A percentile compares a stretch with the other conserved stretches of the same genome.
phyloP scores from a whole-genome alignment of 1,140 invertebrate species.

The Bradysia coprophila region DNA sequence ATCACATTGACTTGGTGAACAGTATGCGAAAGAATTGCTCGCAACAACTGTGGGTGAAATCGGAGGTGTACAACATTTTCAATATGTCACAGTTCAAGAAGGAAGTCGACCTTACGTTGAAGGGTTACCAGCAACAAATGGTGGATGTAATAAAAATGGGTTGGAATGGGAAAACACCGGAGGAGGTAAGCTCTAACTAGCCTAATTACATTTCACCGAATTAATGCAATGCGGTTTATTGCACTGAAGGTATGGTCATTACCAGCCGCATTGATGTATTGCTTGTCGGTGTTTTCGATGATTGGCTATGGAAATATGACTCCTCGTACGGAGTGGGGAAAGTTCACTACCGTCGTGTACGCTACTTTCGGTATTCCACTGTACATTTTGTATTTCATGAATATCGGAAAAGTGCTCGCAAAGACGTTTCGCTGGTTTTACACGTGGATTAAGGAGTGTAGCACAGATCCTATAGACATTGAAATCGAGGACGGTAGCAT shows the following conservation, averaged over 20 bases:
- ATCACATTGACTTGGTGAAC: conserved; percentile 29
- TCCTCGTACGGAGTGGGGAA: conserved; percentile 78
- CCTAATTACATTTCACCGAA: no score
- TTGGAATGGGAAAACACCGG: conserved; percentile 51
- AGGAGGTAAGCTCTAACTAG: no score
- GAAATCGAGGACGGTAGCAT: conserved; percentile 26
- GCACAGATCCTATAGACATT: conserved; percentile 28
- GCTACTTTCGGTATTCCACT: conserved; percentile 89
- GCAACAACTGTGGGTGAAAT: conserved; percentile 51
- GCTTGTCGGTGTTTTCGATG: conserved; percentile 75
- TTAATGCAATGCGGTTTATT: no score
- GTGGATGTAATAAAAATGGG: conserved; percentile 50
- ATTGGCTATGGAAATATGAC: conserved; percentile 91
- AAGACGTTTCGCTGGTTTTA: conserved; percentile 64
- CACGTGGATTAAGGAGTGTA: conserved; percentile 55
- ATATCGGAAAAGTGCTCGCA: conserved; percentile 71
- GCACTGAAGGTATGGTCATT: conserved; percentile 80
- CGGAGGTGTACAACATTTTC: conserved; percentile 51
- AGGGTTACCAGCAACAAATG: conserved; percentile 50
- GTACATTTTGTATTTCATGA: conserved; percentile 75
- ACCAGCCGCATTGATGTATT: conserved; percentile 72
- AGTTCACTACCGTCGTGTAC: conserved; percentile 81
- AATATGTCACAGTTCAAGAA: conserved; percentile 50
- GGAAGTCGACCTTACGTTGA: conserved; percentile 43
- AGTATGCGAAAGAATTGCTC: conserved; percentile 33